Conservation (phyloP, 2,888 invertebrate species). For the Bimastos eiseni region DNA sequence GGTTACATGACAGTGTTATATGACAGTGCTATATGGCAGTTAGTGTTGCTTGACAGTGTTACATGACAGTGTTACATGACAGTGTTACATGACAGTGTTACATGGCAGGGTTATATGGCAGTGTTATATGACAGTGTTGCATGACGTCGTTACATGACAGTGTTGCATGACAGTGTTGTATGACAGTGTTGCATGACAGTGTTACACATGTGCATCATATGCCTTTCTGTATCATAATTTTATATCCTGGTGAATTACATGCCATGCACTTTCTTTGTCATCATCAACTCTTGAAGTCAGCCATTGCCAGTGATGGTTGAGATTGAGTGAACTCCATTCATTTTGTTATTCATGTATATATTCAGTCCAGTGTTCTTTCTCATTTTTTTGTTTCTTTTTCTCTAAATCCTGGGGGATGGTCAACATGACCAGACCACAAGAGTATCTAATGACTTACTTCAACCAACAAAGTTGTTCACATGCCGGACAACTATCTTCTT, state of each 20-base stretch:
- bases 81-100: too few species aligned
- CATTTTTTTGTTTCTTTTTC: background rate
- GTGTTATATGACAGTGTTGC: too few species aligned
- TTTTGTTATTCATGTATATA: background rate
- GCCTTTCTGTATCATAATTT: background rate
- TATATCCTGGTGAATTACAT: background rate
- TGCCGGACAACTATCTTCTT: background rate
- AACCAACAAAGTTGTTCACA: background rate
- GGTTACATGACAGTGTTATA: too few species aligned
- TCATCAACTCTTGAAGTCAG: background rate
- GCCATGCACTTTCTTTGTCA: background rate
- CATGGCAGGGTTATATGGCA: too few species aligned
- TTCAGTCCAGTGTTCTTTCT: background rate
- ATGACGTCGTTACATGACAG: too few species aligned
- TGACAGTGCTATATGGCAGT: too few species aligned
- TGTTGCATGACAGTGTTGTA: too few species aligned
- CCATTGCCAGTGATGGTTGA: background rate
- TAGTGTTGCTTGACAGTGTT: too few species aligned
- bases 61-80: too few species aligned
- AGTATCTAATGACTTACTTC: background rate
- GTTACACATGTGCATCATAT: too few species aligned
- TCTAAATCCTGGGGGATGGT: background rate
- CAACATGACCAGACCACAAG: background rate
- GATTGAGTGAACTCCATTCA: background rate
- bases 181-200: too few species aligned